phyloP scores from a whole-genome alignment of 2,888 invertebrate species.

The Anaspis maculata region DNA sequence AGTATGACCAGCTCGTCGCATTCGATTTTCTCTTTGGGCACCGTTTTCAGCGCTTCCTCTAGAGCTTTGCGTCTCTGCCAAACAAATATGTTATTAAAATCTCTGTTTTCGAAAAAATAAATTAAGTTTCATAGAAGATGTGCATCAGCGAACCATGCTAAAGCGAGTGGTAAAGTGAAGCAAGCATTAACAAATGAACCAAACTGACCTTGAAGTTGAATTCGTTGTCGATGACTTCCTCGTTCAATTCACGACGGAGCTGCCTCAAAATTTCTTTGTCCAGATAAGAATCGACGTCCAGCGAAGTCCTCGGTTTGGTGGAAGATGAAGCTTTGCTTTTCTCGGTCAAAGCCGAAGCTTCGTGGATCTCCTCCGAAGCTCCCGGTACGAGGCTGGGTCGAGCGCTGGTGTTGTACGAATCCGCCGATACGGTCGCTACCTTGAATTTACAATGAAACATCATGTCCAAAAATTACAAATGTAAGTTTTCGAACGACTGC shows the following conservation, averaged over 20 bases:
- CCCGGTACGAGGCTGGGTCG: constrained; percentile 54
- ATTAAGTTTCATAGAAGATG: constrained; percentile 12
- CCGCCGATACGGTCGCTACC: constrained; percentile 34
- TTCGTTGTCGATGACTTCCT: constrained; percentile 60
- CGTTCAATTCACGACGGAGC: constrained; percentile 57
- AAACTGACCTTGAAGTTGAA: constrained; percentile 63
- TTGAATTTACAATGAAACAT: too few species aligned
- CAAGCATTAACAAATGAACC: too few species aligned
- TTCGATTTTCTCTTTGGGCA: constrained; percentile 33
- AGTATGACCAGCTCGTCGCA: constrained; percentile 47
- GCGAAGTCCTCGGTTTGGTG: constrained; percentile 13
- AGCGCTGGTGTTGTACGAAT: constrained; percentile 60
- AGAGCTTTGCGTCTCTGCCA: constrained; percentile 60
- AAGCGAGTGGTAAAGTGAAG: too few species aligned
- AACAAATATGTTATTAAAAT: constrained; percentile 16
- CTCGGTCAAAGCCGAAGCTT: neutral
- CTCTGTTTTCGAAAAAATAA: constrained; percentile 1
- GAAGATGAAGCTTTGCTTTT: constrained; percentile 7
- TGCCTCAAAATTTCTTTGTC: constrained; percentile 56
- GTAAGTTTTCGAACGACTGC: too few species aligned
- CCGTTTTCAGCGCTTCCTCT: constrained; percentile 55
- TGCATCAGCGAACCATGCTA: too few species aligned
- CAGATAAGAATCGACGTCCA: constrained; percentile 44
- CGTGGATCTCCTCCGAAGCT: constrained; percentile 25
- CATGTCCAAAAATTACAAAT: too few species aligned